phyloP scores from a whole-genome alignment of 2,888 invertebrate genomes.

The Drosophila recens region DNA sequence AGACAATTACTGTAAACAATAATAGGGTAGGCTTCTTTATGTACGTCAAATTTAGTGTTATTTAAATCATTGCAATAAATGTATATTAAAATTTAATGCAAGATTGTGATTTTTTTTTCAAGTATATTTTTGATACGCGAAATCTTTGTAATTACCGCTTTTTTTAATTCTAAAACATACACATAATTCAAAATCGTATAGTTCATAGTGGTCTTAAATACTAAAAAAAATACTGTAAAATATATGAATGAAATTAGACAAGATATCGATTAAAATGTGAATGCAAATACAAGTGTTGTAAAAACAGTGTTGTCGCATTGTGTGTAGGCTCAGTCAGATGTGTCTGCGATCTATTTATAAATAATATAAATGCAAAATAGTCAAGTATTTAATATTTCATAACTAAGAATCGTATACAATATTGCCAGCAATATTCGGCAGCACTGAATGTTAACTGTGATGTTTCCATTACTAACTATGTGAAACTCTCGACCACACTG shows the following conservation, averaged over 20 bases:
- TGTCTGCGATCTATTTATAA: slow-evolving; percentile 39
- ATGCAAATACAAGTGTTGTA: slow-evolving; percentile 7
- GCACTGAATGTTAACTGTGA: neutral
- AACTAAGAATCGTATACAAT: slow-evolving; percentile 4
- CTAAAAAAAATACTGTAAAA: neutral
- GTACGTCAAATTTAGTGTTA: neutral
- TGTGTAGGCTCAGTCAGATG: slow-evolving; percentile 23
- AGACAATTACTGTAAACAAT: neutral
- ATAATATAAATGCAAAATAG: slow-evolving; percentile 11
- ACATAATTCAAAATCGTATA: neutral
- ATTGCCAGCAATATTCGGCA: neutral
- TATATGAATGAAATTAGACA: neutral
- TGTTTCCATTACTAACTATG: slow-evolving; percentile 26
- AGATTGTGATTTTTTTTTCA: neutral
- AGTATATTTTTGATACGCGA: neutral
- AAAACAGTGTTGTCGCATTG: slow-evolving; percentile 38
- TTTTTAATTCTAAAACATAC: neutral
- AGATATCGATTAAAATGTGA: slow-evolving; percentile 38
- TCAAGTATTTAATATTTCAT: slow-evolving; percentile 17
- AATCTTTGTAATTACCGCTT: neutral
- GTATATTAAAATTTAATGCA: neutral
- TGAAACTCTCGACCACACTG: slow-evolving; percentile 36
- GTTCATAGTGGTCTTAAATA: slow-evolving; percentile 15
- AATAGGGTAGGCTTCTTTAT: slow-evolving; percentile 1
- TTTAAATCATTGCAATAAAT: neutral